phyloP scores from a whole-genome alignment of 2,888 invertebrate genomes.

The Endomychus coccineus region DNA sequence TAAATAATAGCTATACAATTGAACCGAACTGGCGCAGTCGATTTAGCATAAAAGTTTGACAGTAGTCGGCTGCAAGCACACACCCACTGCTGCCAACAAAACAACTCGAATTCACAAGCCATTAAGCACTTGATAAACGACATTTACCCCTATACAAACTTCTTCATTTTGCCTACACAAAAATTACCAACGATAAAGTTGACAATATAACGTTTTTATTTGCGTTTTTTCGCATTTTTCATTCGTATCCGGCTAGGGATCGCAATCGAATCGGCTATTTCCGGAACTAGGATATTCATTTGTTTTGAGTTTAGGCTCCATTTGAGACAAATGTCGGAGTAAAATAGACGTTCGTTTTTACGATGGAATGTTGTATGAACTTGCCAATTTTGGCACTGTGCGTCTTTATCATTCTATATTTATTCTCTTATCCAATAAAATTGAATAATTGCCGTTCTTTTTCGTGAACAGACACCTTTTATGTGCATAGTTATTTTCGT shows the following conservation, averaged over 20 bases:
- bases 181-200: conserved; percentile 31
- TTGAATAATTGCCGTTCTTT: too few relatives aligned
- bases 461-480: too few relatives aligned
- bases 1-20: too few relatives aligned
- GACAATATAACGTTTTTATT: conserved; percentile 29
- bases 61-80: conserved; percentile 18
- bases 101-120: conserved; percentile 49
- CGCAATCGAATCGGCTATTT: conserved; percentile 28
- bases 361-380: conserved; percentile 2
- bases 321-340: conserved; percentile 31
- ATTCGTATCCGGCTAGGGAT: conserved; percentile 33
- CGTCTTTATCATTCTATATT: too few relatives aligned
- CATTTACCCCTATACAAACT: conserved; percentile 28
- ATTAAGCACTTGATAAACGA: conserved; percentile 56
- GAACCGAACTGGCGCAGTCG: conserved; percentile 10
- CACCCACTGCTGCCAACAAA: conserved; percentile 27
- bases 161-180: conserved; percentile 34
- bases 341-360: conserved; percentile 15
- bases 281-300: conserved; percentile 32
- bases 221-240: conserved; percentile 37
- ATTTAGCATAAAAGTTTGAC: conserved; percentile 24
- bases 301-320: conserved; percentile 35
- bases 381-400: too few relatives aligned
- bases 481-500: too few relatives aligned
- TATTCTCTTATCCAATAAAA: too few relatives aligned